Evolutionary conservation across 1,140 invertebrate genomes (phyloP).

Genomic region (Papilio dardanus): DNA sequence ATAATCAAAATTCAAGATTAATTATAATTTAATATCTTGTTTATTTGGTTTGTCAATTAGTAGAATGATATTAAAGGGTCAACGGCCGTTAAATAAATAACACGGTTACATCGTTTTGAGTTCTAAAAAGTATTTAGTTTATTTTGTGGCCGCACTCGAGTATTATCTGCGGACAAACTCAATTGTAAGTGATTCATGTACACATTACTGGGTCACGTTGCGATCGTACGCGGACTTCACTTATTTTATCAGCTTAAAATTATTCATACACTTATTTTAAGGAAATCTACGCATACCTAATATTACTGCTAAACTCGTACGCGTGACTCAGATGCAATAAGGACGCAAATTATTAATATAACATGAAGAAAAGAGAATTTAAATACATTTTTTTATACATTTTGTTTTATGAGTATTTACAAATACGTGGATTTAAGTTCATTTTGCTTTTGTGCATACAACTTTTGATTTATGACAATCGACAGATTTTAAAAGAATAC

Average conservation of each 20-base stretch:
- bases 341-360: background rate
- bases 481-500: background rate
- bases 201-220: constrained; percentile 27
- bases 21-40: constrained; percentile 30
- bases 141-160: constrained; percentile 26
- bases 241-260: background rate
- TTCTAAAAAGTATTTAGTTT: constrained; percentile 59
- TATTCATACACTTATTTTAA: background rate
- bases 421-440: too few species aligned
- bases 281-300: background rate
- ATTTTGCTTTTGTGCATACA: too few species aligned
- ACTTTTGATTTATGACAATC: background rate
- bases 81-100: constrained; percentile 67
- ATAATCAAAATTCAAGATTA: background rate
- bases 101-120: constrained; percentile 65
- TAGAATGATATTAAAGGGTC: constrained; percentile 39
- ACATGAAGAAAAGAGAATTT: background rate
- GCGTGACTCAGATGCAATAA: background rate
- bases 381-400: too few species aligned
- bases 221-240: background rate
- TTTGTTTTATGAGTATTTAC: too few species aligned
- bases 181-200: constrained; percentile 30
- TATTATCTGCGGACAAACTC: constrained; percentile 29
- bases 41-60: constrained; percentile 37
- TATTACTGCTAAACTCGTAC: background rate